Evolutionary conservation across 2,888 invertebrate genomes (phyloP), one percentile per base, ranked within the genome.

Genomic region (Tiliacea citrago): DNA sequence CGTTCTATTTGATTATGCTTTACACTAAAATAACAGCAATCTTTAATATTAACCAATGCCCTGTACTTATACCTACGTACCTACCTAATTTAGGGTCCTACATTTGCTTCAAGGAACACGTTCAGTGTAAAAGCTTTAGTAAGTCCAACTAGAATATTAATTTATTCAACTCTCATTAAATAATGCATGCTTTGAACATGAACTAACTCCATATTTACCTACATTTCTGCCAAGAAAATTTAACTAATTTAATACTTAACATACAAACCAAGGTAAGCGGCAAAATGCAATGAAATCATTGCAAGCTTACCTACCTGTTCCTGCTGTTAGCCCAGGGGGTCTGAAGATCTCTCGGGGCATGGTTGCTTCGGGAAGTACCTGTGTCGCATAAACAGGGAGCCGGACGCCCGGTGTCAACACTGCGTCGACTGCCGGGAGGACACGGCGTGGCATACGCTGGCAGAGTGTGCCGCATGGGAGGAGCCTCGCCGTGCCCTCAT

Each of bases 161-260:
- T 49, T 49, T 35, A 58, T 24, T 51, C 2, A 7, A 16, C 45
- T 18, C 51, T 69, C 62, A 63, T 76, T 77, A 77, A 39, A 77
- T 16, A 63, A 70, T 77, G 29, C 55, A 18, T 21, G 42, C 35
- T 57, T 45, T 63, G 8, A 47, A 61, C 42, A 45, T 29, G 45
- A 69, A 45, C 62, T 62, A 42, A 29, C 13, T 8, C 9, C 42
- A 63, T 13, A 79, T 57, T 74, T 42, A 3, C 21, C 16, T 24
- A 35, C 35, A 12, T 24, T 16, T 13, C 2, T 49, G 21, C 0
- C 35, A 21, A 57, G 61, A 21, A 58, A 80, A 75, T 60, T 49
- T 66, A 74, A 75, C 73, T 55, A 60, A 66, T 66, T 45, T 78
- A 13, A 13, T 47, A 57, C 68, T 61, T 51, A 57, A 57, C 73